These are phyloP conservation scores for Pavo muticus DNA, from an alignment of 2,113 vertebrate genomes.

Conservation along the genomic window DNA sequence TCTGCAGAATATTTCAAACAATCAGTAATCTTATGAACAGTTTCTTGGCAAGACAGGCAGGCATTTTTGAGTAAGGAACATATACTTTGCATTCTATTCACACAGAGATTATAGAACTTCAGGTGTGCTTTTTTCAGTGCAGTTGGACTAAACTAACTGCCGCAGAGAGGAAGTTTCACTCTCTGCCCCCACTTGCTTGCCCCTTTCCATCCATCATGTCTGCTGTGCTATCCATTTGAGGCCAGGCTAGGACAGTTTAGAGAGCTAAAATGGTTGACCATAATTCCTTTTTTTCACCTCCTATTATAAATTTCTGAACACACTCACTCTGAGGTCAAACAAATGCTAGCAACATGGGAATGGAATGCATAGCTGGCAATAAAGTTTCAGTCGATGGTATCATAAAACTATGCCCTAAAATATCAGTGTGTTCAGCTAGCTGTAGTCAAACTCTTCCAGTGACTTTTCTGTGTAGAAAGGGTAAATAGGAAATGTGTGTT, in stretches of 20 bases:
- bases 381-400: neutral
- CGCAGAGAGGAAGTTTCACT: neutral
- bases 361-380: neutral
- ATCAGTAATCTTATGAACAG: neutral
- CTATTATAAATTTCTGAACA: neutral
- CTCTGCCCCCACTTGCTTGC: neutral
- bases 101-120: neutral
- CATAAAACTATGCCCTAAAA: slow-evolving; percentile 20
- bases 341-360: neutral
- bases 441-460: neutral
- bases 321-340: neutral
- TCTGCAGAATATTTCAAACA: neutral
- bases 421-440: neutral
- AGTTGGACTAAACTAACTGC: neutral
- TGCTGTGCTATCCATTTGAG: neutral
- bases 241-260: neutral
- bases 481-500: neutral
- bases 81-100: neutral
- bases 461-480: neutral
- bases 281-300: neutral
- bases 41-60: neutral
- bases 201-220: neutral
- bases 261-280: neutral
- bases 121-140: neutral
- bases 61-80: neutral